Evolutionary conservation across 2,113 vertebrate genomes (phyloP), one percentile per base, ranked within the genome.

Genomic region (Parus major): DNA sequence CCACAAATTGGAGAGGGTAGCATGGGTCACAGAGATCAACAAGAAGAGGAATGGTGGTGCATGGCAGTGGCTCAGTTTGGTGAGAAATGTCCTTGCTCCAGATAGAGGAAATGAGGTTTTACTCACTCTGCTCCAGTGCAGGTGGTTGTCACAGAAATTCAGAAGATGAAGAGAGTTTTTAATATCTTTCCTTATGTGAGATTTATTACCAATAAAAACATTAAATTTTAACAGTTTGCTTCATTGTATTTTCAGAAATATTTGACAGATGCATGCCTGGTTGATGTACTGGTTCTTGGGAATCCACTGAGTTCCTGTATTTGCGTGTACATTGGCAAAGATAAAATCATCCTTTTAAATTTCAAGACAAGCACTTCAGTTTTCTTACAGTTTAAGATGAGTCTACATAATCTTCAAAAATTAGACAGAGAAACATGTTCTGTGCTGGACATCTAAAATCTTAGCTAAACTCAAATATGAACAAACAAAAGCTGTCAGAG

Each of bases 171-270:
- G 49, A 49, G 35, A 36, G 60, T 25, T 95, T 92, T 79, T 22
- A 85, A 52, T 73, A 60, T 36, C 16, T 93, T 96, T 95, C n/a
- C 56, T 72, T 53, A 61, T 7, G 20, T 61, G 36, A 21, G 52
- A 92, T 95, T 95, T 84, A 57, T 83, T 93, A 93, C 24, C n/a
- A 71, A 89, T 77, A 56, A 83, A 86, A 84, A 28, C 44, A 31
- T 91, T 77, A 35, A 21, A 70, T 22, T 86, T 92, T 92, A 27
- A 71, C 13, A 44, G 24, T 94, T 97, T 91, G 25, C 82, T 90
- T 95, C 61, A 69, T 64, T 92, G 19, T 31, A 36, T 96, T 93
- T 96, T 92, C 64, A 86, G 88, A 94, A 91, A 71, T 69, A 78
- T 63, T 93, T 95, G 72, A 91, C 49, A 94, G 28, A 12, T 85